Percentiles rank a stretch among this genome's conserved stretches.
phyloP scores from a whole-genome alignment of 2,113 vertebrate genomes.

The Oryzias woworae region DNA sequence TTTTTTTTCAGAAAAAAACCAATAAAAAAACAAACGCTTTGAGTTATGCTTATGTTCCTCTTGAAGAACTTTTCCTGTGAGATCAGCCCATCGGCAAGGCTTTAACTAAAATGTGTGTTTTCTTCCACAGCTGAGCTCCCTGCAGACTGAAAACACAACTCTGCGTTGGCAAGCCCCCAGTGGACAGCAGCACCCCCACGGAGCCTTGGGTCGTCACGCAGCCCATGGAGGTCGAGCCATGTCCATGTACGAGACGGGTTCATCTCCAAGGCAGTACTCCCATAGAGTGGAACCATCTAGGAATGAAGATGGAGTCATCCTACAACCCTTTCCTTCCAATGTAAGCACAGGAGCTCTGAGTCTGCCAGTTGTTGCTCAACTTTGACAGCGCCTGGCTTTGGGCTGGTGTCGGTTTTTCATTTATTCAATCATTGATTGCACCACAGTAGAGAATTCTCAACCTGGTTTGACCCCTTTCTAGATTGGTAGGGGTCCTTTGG shows the following conservation, averaged over 20 bases:
- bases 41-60: constrained; percentile 17
- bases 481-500: constrained; percentile 97
- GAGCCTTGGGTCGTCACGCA: constrained; percentile 83
- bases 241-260: constrained; percentile 99
- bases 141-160: constrained; percentile 93
- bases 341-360: constrained; percentile 80
- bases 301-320: constrained; percentile 84
- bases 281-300: constrained; percentile 84
- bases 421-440: constrained; percentile 58
- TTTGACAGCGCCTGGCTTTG: constrained; percentile 52
- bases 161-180: constrained; percentile 90
- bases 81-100: constrained; percentile 19
- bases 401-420: constrained; percentile 56
- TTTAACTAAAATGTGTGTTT: constrained; percentile 39
- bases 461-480: constrained; percentile 90
- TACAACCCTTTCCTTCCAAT: constrained; percentile 91
- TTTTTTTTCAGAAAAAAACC: constrained; percentile 9
- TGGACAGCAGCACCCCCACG: constrained; percentile 81
- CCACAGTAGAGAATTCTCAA: constrained; percentile 78
- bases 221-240: constrained; percentile 91
- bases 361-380: constrained; percentile 23
- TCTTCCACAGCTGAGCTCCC: constrained; percentile 92
- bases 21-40: neutral
- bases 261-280: constrained; percentile 87
- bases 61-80: constrained; percentile 29